Evolutionary conservation across 2,797 vertebrate genomes (phyloP).

Genomic region (Chanos chanos): DNA sequence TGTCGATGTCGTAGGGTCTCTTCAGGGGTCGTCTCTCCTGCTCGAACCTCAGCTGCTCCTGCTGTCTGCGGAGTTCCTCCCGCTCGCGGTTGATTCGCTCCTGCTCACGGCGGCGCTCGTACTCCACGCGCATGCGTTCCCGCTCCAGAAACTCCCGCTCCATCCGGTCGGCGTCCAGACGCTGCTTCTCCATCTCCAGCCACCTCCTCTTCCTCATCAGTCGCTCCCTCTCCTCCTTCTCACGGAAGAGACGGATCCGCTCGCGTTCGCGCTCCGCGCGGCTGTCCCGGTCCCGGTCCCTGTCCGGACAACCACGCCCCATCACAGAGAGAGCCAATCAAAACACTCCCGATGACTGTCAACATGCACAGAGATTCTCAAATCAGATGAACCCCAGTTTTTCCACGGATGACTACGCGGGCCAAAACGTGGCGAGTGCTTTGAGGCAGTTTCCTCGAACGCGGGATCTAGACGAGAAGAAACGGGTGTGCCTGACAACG

Average conservation of each 20-base stretch:
- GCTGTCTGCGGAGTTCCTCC: constrained; percentile 88
- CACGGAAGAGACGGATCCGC: constrained; percentile 82
- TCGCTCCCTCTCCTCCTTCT: constrained; percentile 83
- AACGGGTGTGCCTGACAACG: constrained; percentile 7
- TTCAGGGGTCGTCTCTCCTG: constrained; percentile 82
- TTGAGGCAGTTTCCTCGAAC: not conserved
- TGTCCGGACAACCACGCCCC: too few relatives aligned
- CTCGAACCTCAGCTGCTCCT: constrained; percentile 89
- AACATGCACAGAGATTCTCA: too few relatives aligned
- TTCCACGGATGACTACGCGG: too few relatives aligned
- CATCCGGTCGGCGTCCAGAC: constrained; percentile 85
- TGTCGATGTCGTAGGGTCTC: constrained; percentile 82
- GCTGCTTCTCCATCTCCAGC: constrained; percentile 86
- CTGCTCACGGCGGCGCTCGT: constrained; percentile 87
- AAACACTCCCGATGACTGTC: too few relatives aligned
- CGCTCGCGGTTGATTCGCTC: constrained; percentile 91
- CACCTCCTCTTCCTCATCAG: constrained; percentile 82
- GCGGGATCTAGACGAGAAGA: not conserved
- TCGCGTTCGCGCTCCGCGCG: constrained; percentile 82
- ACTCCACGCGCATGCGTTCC: constrained; percentile 87
- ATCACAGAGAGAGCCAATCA: too few relatives aligned
- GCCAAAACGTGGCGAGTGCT: not conserved
- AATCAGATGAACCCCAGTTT: too few relatives aligned
- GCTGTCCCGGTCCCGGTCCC: constrained; percentile 71
- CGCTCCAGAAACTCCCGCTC: constrained; percentile 90